phyloP scores from a whole-genome alignment of 2,113 vertebrate genomes.

The Megaleporinus macrocephalus region DNA sequence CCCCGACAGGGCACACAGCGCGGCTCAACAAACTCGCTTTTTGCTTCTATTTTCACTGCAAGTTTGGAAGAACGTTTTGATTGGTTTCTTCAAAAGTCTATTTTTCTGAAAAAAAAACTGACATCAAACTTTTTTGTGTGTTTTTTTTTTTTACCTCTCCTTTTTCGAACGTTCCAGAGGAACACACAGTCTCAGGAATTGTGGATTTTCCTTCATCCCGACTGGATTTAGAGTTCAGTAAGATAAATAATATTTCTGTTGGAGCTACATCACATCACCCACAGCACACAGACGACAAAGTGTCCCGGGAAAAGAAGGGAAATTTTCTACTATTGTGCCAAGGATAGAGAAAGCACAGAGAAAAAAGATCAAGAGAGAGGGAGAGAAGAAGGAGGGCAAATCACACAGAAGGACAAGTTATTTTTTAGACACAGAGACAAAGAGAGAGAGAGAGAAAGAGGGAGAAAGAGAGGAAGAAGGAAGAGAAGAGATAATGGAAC shows the following conservation, averaged over 20 bases:
- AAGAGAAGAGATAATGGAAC: conserved; percentile 28
- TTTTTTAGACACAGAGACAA: conserved; percentile 42
- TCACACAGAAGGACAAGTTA: conserved; percentile 46
- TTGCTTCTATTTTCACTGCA: conserved; percentile 62
- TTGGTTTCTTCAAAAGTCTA: conserved; percentile 63
- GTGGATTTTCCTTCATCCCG: conserved; percentile 62
- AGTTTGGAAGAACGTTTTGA: conserved; percentile 71
- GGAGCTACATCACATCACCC: conserved; percentile 80
- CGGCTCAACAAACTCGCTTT: conserved; percentile 51
- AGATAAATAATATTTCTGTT: conserved; percentile 44
- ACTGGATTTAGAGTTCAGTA: conserved; percentile 27
- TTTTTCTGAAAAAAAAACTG: conserved; percentile 66
- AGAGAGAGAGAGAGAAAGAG: conserved; percentile 52
- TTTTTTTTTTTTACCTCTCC: conserved; percentile 64
- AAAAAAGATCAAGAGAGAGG: conserved; percentile 23
- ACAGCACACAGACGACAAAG: conserved; percentile 74
- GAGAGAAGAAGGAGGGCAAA: conserved; percentile 31
- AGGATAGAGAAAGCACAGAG: conserved; percentile 57
- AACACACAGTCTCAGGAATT: conserved; percentile 59
- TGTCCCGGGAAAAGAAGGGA: conserved; percentile 56
- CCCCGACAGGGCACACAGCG: conserved; percentile 46
- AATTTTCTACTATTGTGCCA: conserved; percentile 73
- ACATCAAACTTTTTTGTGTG: conserved; percentile 68
- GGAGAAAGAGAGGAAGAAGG: conserved; percentile 32
- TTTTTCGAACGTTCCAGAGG: conserved; percentile 60